Percentiles rank a stretch among this genome's conserved stretches.
Evolutionary conservation across 1,140 invertebrate genomes (phyloP).

Genomic region (Apis dorsata): DNA sequence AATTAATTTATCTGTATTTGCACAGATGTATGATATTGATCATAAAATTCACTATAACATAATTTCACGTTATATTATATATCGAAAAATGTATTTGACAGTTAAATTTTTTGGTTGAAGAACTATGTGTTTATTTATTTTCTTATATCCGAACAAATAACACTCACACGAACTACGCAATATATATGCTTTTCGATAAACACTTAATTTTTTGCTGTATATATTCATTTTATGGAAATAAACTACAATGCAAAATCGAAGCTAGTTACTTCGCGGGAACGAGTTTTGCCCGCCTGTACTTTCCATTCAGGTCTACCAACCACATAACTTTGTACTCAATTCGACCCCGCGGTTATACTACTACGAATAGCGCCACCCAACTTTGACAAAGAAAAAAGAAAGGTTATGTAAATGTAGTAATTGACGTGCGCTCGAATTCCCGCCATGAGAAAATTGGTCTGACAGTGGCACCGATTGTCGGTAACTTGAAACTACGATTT

Average conservation of each 20-base stretch:
- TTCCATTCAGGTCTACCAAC: conserved; percentile 42
- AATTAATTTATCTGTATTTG: not conserved
- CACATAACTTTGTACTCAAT: not conserved
- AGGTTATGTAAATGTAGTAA: conserved; percentile 35
- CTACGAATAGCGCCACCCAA: not conserved
- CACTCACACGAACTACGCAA: conserved; percentile 20
- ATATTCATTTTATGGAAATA: conserved; percentile 28
- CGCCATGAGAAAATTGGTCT: conserved; percentile 13
- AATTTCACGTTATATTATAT: not conserved
- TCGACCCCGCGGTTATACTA: not conserved
- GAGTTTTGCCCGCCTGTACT: conserved; percentile 36
- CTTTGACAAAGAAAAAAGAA: conserved; percentile 3
- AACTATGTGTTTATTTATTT: not conserved
- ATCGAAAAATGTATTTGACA: not conserved
- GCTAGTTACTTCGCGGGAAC: conserved; percentile 47
- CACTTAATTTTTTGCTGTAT: conserved; percentile 6
- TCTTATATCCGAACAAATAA: not conserved
- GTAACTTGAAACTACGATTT: conserved; percentile 35
- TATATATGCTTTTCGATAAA: not conserved
- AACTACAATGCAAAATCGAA: conserved; percentile 10
- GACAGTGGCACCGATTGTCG: conserved; percentile 36
- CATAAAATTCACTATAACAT: conserved; percentile 3
- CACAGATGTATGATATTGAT: not conserved
- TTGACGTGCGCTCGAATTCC: conserved; percentile 24
- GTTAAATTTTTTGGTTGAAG: not conserved